phyloP scores from a whole-genome alignment of 1,140 invertebrate genomes.

The Zaprionus vittiger region DNA sequence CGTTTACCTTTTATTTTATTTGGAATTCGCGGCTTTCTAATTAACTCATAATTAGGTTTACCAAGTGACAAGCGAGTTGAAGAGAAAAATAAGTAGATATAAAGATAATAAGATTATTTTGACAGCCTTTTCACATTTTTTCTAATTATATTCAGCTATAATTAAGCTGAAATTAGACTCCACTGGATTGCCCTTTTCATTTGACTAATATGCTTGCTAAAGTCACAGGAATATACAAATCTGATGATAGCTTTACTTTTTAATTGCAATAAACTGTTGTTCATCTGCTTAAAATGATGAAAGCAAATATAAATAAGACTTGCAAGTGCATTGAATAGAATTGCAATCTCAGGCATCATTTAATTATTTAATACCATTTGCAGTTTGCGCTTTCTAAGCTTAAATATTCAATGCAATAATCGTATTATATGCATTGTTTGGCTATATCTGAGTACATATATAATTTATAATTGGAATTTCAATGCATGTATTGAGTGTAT shows the following conservation, averaged over 20 bases:
- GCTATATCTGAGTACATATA: not conserved
- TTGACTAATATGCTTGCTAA: not conserved
- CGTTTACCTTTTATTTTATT: not conserved
- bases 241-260: not conserved
- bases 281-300: not conserved
- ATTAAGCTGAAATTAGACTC: not conserved
- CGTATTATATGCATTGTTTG: not conserved
- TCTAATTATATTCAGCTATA: not conserved
- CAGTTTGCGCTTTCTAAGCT: not conserved
- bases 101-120: not conserved
- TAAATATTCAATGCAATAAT: conserved; percentile 11
- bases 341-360: conserved; percentile 1
- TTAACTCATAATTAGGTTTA: conserved; percentile 24
- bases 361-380: conserved; percentile 10
- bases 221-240: not conserved
- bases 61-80: not conserved
- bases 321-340: not conserved
- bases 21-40: conserved; percentile 16
- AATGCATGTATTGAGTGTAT: not conserved
- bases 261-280: not conserved
- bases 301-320: not conserved
- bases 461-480: not conserved
- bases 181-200: not conserved
- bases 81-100: not conserved
- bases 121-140: not conserved